A percentile compares a stretch with the other conserved stretches of the same genome.
phyloP scores from a whole-genome alignment of 2,113 vertebrate species.

The Riparia riparia region DNA sequence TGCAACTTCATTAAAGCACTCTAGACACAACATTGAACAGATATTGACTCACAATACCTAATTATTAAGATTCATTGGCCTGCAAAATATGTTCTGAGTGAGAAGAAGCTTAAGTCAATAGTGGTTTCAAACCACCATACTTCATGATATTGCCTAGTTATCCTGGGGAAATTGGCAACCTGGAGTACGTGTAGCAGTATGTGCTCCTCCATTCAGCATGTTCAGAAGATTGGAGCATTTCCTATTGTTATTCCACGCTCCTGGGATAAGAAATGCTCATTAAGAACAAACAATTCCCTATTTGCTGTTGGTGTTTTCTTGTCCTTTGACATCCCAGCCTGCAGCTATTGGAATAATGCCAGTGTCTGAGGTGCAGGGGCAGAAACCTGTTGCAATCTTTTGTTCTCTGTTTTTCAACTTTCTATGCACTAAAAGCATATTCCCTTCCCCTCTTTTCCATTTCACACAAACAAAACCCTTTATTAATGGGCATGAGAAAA shows the following conservation, averaged over 20 bases:
- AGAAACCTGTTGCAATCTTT: not conserved
- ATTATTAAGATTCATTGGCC: slow-evolving; percentile 41
- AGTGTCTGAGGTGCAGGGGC: not conserved
- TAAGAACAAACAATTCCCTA: not conserved
- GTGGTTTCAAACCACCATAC: not conserved
- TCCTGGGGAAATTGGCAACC: not conserved
- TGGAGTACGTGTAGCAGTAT: not conserved
- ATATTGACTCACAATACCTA: not conserved
- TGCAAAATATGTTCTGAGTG: slow-evolving; percentile 1
- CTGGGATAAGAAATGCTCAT: not conserved
- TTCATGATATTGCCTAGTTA: not conserved
- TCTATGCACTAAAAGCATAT: not conserved
- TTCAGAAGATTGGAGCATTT: not conserved
- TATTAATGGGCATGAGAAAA: not conserved
- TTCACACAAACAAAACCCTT: not conserved
- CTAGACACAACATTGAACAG: not conserved
- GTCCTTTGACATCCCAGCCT: not conserved
- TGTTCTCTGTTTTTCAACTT: not conserved
- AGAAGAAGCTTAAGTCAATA: slow-evolving; percentile 50
- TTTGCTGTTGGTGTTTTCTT: not conserved
- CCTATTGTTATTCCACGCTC: not conserved
- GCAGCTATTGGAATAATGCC: not conserved
- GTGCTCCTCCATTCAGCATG: not conserved
- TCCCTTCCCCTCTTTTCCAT: not conserved
- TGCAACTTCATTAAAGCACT: slow-evolving; percentile 39